Base-by-base conservation (phyloP, 2,888 invertebrate genomes). In the Seira musarum region DNA sequence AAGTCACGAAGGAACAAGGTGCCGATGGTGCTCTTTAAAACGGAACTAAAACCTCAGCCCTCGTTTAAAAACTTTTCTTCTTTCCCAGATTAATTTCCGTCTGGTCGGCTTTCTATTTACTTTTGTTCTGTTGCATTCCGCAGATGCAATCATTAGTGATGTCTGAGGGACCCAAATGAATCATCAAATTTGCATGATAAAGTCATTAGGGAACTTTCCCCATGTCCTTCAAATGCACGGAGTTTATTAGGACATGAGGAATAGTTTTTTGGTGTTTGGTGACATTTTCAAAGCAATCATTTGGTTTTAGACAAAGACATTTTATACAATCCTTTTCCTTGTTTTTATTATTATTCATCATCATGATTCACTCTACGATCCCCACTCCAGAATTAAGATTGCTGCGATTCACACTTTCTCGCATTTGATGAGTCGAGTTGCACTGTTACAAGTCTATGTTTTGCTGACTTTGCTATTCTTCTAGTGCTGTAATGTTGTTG, bases 161-260 rank as follows among this genome's bases (percentile, higher is more conserved):
- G 61, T 10, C 19, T 19, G 60, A 60, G 63, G n/a, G 53, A 53
- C 8, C 53, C 65, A 69, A 81, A 63, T 74, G 82, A 79, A 77
- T 77, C 75, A 74, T 72, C 72, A 81, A 79, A 86, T 86, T 86
- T 86, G 83, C 86, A 86, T 86, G 82, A 86, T 86, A 85, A 86
- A 86, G 82, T 78, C 86, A 86, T 86, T 86, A 83, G 74, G 80
- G 53, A 46, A 19, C 53, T 53, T 72, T 79, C 63, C 61, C 60
- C 13, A n/a, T 70, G 65, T 77, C 77, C 63, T 77, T 65, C 71
- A 65, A 66, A 66, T 30, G 30, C 30, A 30, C 76, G 22, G 8
- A 69, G 60, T 70, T 69, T 70, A 76, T 76, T 76, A 76, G 76
- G 49, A 68, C 30, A 30, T 30, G 30, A 30, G 30, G 30, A 30